phyloP scores from a whole-genome alignment of 2,888 invertebrate species.

The Andrena bucephala region DNA sequence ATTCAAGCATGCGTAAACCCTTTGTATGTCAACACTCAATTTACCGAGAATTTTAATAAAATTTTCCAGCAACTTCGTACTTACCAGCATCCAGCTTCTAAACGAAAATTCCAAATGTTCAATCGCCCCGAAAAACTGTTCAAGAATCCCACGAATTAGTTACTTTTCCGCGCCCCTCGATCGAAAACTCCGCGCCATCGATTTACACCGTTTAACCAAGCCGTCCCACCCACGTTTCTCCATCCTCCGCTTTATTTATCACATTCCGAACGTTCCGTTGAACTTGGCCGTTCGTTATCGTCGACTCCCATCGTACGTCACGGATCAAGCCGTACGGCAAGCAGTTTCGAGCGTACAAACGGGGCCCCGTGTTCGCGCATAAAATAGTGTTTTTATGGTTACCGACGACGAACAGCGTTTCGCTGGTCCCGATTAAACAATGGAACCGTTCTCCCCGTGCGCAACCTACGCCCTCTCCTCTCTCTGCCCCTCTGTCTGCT shows the following conservation, averaged over 20 bases:
- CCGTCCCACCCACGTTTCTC: neutral
- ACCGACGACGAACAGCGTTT: slow-evolving; percentile 65
- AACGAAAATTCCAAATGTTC: too few relatives aligned
- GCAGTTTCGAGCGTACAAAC: slow-evolving; percentile 48
- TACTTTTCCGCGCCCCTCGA: neutral
- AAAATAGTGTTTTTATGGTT: slow-evolving; percentile 66
- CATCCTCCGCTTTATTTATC: slow-evolving; percentile 40
- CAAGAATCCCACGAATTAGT: too few relatives aligned
- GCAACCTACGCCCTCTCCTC: slow-evolving; percentile 40
- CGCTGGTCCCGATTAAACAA: slow-evolving; percentile 81
- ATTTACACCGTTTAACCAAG: slow-evolving; percentile 12
- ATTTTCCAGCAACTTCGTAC: too few relatives aligned
- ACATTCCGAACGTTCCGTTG: slow-evolving; percentile 42
- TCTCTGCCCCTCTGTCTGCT: slow-evolving; percentile 39
- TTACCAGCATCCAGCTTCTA: too few relatives aligned
- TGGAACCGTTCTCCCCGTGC: slow-evolving; percentile 75
- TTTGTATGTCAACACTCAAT: too few relatives aligned
- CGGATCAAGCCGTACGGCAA: slow-evolving; percentile 57
- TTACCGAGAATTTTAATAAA: too few relatives aligned
- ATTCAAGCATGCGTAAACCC: too few relatives aligned
- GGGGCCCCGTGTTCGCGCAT: slow-evolving; percentile 50
- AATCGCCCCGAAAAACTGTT: too few relatives aligned
- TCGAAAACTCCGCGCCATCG: neutral
- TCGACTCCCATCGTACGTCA: slow-evolving; percentile 52
- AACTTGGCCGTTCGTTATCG: slow-evolving; percentile 46